Base-by-base conservation (phyloP, 2,888 invertebrate species). In the Philereme transversata region DNA sequence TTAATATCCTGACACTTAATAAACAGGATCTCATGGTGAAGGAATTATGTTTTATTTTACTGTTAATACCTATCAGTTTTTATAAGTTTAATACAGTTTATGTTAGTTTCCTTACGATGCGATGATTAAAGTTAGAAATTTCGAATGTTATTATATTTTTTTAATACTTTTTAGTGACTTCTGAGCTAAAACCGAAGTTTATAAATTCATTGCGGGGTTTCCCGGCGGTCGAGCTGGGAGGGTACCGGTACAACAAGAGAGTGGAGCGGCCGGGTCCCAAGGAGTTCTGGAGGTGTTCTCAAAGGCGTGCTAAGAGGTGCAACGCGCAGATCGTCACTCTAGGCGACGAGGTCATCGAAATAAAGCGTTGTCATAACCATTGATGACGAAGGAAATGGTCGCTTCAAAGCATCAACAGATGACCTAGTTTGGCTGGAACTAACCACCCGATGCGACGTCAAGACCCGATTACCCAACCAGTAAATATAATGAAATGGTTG, bases 231-330 rank as follows among this genome's bases (percentile, higher is more conserved):
- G 82, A 82, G 53, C 70, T 84, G 0, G 83, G 82, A 0, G 74
- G 74, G 0, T 79, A 84, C 50, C 72, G 85, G 36, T 86, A 82
- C 64, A 84, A 86, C 57, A 78, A 79, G 60, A 73, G 84, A 52
- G 75, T 76, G 11, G 81, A 82, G 43, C 75, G 82, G 11, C 71
- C 74, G 2, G 81, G 84, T 0, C 62, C 62, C 0, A 68, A 74
- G 4, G 75, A 73, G 7, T 77, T 76, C 50, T 86, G 86, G 86
- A 68, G 82, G 0, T 86, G 86, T 44, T 81, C 76, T 5, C 82
- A 84, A 62, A 76, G 80, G 5, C 75, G 81, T 5, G 69, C 71
- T 3, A 57, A 71, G 59, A 72, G 75, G 4, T 87, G 87, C 58
- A 77, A 75, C 51, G 84, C 86, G 0, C 76, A 78, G 3, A 61